Base-by-base conservation (phyloP, 2,888 invertebrate species). In the Cryptocheilus praepositus region DNA sequence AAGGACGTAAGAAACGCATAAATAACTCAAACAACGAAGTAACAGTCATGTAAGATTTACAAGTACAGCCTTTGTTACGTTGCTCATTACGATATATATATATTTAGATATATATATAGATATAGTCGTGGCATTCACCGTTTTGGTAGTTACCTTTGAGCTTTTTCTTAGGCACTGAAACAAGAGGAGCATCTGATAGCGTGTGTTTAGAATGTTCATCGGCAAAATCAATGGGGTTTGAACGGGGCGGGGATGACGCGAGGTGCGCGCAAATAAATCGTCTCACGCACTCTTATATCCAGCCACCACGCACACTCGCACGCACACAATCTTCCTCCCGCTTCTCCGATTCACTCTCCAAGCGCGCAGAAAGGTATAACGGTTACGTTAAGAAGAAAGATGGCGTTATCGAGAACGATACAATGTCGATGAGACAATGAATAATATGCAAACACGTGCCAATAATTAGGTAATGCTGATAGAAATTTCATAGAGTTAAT, bases 91-190 rank as follows among this genome's bases (percentile, higher is more conserved):
- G 68, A 73, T 63, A 69, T 36, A 36, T 36, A 36, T 36, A 36
- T 36, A 36, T 36, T 36, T 36, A 36, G 8, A 36, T 36, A 36
- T 36, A 36, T 36, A 36, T 36, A 36, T 36, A 36, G 36, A 36
- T 36, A 36, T 36, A 67, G 67, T 77, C 60, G 69, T 65, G 58
- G 70, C 73, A 70, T 67, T 68, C 71, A 73, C 65, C 53, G 65
- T 83, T 82, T 36, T 36, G 36, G 86, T 88, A 88, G 85, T 88
- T 91, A 91, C 91, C 91, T 91, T 91, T 91, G 88, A 91, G 92
- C 91, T 93, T 93, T 93, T 93, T 94, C 93, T 93, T 93, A 93
- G 94, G 92, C 92, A 93, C 94, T 94, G 93, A 93, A 94, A 93
- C 93, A 93, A 93, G 92, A 91, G 91, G 92, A 92, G 85, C 88